phyloP scores from a whole-genome alignment of 2,113 vertebrate genomes.

The Tragelaphus buxtoni region DNA sequence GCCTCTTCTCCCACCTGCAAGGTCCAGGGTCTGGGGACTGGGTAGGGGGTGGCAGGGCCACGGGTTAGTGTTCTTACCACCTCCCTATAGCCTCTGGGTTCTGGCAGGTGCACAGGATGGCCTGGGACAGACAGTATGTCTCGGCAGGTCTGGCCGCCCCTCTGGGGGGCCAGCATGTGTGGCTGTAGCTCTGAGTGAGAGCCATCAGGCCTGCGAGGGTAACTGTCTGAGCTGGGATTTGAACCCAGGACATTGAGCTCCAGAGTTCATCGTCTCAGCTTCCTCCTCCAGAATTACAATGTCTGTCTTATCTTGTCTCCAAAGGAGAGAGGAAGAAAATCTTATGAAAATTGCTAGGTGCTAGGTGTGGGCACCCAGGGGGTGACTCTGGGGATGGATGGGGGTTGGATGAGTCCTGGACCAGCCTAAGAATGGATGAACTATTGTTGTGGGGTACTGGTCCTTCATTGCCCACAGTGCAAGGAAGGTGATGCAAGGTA shows the following conservation, averaged over 20 bases:
- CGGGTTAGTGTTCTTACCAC: rapidly evolving
- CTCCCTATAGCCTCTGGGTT: background rate
- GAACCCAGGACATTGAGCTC: background rate
- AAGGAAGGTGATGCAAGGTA: background rate
- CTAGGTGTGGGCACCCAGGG: background rate
- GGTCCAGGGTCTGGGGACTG: background rate
- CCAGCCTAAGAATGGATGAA: background rate
- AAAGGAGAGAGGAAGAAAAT: background rate
- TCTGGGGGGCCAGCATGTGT: no score
- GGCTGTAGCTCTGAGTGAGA: background rate
- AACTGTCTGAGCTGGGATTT: background rate
- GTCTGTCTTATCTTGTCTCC: background rate
- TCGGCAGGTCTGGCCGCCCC: no score
- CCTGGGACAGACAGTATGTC: background rate
- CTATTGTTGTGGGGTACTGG: background rate
- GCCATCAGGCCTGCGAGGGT: background rate
- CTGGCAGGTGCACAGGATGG: background rate
- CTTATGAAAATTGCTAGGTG: background rate
- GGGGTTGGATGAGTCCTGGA: no score
- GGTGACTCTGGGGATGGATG: background rate
- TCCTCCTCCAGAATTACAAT: background rate
- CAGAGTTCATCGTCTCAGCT: background rate
- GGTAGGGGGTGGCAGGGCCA: background rate
- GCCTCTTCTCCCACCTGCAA: background rate
- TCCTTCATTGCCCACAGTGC: background rate